phyloP scores from a whole-genome alignment of 2,888 invertebrate genomes.

The Helobdella robusta region DNA sequence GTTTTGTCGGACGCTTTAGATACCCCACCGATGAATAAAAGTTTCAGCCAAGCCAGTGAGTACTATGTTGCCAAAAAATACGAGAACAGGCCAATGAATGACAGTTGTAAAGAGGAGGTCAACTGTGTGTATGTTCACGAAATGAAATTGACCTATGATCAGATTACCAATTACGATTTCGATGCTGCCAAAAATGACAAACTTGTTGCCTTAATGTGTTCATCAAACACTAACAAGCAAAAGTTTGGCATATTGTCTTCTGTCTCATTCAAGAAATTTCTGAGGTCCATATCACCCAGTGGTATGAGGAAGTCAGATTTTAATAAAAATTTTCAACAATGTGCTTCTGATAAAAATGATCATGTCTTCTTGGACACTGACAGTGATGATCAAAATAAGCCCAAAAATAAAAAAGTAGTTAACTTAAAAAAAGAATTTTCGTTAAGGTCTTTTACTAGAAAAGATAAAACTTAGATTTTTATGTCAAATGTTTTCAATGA shows the following conservation, averaged over 20 bases:
- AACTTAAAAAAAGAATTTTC: constrained; percentile 9
- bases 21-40: no score
- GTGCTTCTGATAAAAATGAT: not conserved
- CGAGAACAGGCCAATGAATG: not conserved
- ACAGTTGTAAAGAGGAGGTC: not conserved
- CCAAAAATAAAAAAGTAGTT: constrained; percentile 7
- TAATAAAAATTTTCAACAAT: constrained; percentile 6
- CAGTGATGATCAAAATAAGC: not conserved
- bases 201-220: no score
- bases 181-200: constrained; percentile 5
- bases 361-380: not conserved
- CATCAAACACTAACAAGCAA: no score
- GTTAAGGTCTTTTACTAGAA: constrained; percentile 14
- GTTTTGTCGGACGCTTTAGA: no score
- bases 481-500: no score
- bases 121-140: constrained; percentile 6
- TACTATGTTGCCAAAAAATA: not conserved
- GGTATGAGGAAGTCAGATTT: constrained; percentile 2
- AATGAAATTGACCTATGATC: constrained; percentile 1
- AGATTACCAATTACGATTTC: not conserved
- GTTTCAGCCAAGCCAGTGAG: constrained; percentile 6
- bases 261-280: constrained; percentile 12
- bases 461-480: no score
- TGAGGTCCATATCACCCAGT: constrained; percentile 11
- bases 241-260: constrained; percentile 11